Base-by-base conservation (phyloP, 2,888 invertebrate genomes). In the Cataglyphis altisquamis region DNA sequence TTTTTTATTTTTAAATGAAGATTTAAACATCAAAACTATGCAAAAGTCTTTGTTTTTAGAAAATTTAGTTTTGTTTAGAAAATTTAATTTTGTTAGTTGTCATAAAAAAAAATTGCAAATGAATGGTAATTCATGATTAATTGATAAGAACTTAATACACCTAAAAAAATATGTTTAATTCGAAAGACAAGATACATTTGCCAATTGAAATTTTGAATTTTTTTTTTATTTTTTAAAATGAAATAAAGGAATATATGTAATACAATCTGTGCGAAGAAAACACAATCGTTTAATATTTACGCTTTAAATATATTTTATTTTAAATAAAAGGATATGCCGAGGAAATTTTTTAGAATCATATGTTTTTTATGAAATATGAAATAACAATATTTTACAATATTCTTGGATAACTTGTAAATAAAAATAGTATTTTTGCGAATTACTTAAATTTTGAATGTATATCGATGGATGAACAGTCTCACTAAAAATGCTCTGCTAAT, bases 381-480 rank as follows among this genome's bases (percentile, higher is more conserved):
- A 70, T 57, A 70, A 15, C 52, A 39, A 52, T 12, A 25, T 9
- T 3, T 12, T n/a, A 29, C 6, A 12, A 3, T 52, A 8, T 18
- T 18, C 18, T 1, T 18, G 18, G 18, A 55, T 29, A 48, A 36
- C 18, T 70, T 70, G 10, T 36, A 15, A 10, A 72, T 57, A 39
- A 72, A 72, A 72, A 57, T 72, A 57, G 4, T 70, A 1, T n/a
- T 1, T n/a, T 73, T 12, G 9, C 4, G 12, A 57, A 39, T 72
- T 41, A 57, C 41, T 73, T 0, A n/a, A 57, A 39, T 39, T 60
- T 18, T 3, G 12, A 18, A 73, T 8, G 41, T n/a, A 70, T 8
- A 39, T 39, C 12, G 36, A 72, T 41, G 25, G 18, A 73, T 29
- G 21, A 29, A 10, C 1, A 25, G 2, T 57, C 10, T 29, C 9